Conservation (phyloP, 2,113 vertebrate genomes). For the Scomber japonicus region DNA sequence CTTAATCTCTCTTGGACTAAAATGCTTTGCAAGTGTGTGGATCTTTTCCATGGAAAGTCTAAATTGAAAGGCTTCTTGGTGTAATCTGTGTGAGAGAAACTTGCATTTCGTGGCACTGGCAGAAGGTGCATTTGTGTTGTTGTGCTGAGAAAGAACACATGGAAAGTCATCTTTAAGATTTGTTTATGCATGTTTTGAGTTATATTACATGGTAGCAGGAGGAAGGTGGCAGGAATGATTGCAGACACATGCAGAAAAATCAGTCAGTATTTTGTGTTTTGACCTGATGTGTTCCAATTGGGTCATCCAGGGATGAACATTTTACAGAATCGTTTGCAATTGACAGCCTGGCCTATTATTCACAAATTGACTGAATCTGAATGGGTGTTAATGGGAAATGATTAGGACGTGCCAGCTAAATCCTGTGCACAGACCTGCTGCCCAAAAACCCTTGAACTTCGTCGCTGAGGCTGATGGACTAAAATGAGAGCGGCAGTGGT, state of each 20-base stretch:
- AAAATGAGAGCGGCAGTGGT: slow-evolving; percentile 20
- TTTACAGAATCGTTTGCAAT: slow-evolving; percentile 45
- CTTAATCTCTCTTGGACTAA: slow-evolving; percentile 45
- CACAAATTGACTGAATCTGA: slow-evolving; percentile 45
- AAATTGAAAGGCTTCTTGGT: slow-evolving; percentile 27
- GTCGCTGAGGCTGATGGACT: slow-evolving; percentile 7
- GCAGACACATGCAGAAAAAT: background rate
- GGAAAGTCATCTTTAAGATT: background rate
- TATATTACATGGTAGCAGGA: slow-evolving; percentile 1
- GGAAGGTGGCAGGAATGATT: background rate
- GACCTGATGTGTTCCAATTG: slow-evolving; percentile 63
- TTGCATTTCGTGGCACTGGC: slow-evolving; percentile 17
- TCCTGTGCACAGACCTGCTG: slow-evolving; percentile 31
- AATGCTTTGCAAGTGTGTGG: slow-evolving; percentile 25
- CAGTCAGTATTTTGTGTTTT: slow-evolving; percentile 27
- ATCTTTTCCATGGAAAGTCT: slow-evolving; percentile 28
- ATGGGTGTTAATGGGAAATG: slow-evolving; percentile 58
- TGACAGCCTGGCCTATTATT: slow-evolving; percentile 49
- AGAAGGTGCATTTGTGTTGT: slow-evolving; percentile 26
- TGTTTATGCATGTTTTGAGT: background rate
- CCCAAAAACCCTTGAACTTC: slow-evolving; percentile 37
- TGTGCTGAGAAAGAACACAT: background rate
- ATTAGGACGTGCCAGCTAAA: slow-evolving; percentile 49
- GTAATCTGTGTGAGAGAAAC: slow-evolving; percentile 23
- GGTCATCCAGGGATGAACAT: slow-evolving; percentile 67